phyloP scores from a whole-genome alignment of 2,888 invertebrate genomes.

The Augochlorella aurata region DNA sequence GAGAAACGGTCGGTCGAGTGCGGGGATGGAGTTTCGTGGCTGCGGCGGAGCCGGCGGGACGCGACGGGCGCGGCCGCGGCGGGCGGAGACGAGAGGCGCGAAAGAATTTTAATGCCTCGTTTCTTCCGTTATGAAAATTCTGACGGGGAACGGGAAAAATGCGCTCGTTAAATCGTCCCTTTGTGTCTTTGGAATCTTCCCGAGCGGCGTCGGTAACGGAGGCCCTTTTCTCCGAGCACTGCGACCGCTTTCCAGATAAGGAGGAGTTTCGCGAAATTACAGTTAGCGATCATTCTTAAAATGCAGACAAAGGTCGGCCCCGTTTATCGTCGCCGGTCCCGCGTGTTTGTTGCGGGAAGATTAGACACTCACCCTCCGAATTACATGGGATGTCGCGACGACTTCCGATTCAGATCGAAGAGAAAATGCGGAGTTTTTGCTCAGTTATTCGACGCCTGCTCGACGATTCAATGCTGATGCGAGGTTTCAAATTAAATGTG shows the following conservation, averaged over 20 bases:
- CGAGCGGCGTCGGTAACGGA: slow-evolving; percentile 30
- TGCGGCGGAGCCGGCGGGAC: background rate
- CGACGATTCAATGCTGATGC: background rate
- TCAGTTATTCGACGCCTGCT: background rate
- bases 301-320: slow-evolving; percentile 41
- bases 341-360: slow-evolving; percentile 35
- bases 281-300: slow-evolving; percentile 53
- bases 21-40: background rate
- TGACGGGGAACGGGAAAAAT: slow-evolving; percentile 50
- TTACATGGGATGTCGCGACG: slow-evolving; percentile 6
- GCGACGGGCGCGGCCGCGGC: background rate
- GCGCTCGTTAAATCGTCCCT: slow-evolving; percentile 61
- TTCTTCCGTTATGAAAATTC: slow-evolving; percentile 63
- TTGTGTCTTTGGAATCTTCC: slow-evolving; percentile 50
- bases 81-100: slow-evolving; percentile 35
- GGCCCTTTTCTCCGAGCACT: slow-evolving; percentile 19
- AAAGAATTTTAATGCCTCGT: slow-evolving; percentile 65
- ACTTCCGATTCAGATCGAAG: background rate
- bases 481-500: no score
- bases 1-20: slow-evolving; percentile 19
- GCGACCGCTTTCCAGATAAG: slow-evolving; percentile 38
- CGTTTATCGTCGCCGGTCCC: slow-evolving; percentile 1
- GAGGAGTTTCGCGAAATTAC: slow-evolving; percentile 48
- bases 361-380: slow-evolving; percentile 26
- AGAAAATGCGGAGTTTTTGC: slow-evolving; percentile 1